Base-by-base conservation (phyloP, 2,888 invertebrate genomes). In the Lithodes maja region DNA sequence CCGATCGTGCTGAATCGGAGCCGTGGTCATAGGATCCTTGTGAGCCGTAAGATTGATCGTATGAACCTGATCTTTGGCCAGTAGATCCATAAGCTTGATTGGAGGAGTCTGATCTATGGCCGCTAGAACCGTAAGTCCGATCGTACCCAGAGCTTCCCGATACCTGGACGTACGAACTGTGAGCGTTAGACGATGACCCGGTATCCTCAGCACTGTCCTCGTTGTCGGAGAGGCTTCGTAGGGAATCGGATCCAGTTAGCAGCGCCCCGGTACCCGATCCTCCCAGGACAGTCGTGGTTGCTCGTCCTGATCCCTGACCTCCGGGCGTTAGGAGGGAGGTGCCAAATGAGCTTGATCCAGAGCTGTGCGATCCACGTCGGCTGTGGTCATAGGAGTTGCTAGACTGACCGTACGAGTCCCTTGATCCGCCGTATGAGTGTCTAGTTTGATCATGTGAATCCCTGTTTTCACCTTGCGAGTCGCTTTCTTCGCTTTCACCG, bases 211-310 rank as follows among this genome's bases (percentile, higher is more conserved):
- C 68, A 7, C 50, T 69, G 7, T 54, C 53, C 3, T 54, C 54
- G 7, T 50, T 17, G 53, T 69, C 33, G n/a, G 78, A 83, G 1
- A 17, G 17, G 15, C 71, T 71, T n/a, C 71, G 12, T 17, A 5
- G 12, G 71, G 77, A 61, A 68, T 79, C 79, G 50, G 68, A 52
- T 68, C 78, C 68, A n/a, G 78, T 55, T 5, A 61, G 50, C 50
- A 69, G n/a, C 33, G 33, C 33, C 33, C 33, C 33, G 3, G 50
- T n/a, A 54, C 2, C 74, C 7, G 83, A 71, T 15, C 61, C 75
- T 53, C 83, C 87, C 33, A 87, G 69, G 49, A 87, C 69, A 9
- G 77, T 82, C 49, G 87, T 87, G 53, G 83, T 78, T 7, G 87
- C 87, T 3, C 83, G 82, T 33, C 75, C 52, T 15, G 83, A 69